Evolutionary conservation across 2,113 vertebrate genomes (phyloP), one percentile per base, ranked within the genome.

Genomic region (Halichoerus grypus): DNA sequence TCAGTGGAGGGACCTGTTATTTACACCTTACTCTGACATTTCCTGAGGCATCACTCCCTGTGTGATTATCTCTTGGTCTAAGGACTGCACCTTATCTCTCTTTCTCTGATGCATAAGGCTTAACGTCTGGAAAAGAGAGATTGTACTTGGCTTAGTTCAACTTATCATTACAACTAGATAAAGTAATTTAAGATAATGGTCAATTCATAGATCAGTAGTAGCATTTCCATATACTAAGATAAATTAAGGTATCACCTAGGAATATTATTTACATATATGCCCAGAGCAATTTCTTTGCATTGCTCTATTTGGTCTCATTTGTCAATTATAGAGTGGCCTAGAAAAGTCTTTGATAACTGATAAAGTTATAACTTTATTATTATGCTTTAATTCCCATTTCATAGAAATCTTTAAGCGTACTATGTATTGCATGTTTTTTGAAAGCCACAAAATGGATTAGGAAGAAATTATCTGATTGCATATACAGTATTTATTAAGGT

Each of bases 111-210:
- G 12, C 19, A 55, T 16, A 22, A 91, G 5, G 12, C 9, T 57
- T 76, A 55, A 15, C 31, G 88, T 86, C n/a, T 33, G 6, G 21
- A 31, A 77, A 95, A 93, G 11, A 88, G 1, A 72, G 36, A 91
- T 59, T 89, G 31, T 21, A 36, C 9, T 33, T 81, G 33, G 1
- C 11, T 77, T 86, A 16, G 21, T 33, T 71, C 28, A 97, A 82
- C 59, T 94, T 26, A 89, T 88, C 77, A 94, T 94, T 11, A 51
- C n/a, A 63, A 74, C 36, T n/a, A 90, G 88, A 87, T 86, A 59
- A 92, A 97, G 36, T 28, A 91, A 42, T 81, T 33, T 19, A 21
- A 89, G 80, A 94, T 72, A 89, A 94, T 86, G 63, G 11, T 13
- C 46, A 96, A 39, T 82, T 94, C 33, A 95, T 72, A 63, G 67